Conservation (phyloP, 2,113 vertebrate species). For the Oncorhynchus clarkii region DNA sequence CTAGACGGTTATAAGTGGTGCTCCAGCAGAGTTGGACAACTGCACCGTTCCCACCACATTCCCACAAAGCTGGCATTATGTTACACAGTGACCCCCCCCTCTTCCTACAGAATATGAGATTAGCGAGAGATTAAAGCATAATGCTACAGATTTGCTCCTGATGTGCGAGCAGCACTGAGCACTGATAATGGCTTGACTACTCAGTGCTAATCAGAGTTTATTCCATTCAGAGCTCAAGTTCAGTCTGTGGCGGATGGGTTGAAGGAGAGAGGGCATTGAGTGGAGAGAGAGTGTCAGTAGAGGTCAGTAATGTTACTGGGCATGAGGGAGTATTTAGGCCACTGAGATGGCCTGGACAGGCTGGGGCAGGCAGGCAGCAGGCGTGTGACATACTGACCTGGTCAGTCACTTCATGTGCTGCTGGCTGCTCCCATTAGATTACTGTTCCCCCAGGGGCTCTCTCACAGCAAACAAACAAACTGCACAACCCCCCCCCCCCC, state of each 20-base stretch:
- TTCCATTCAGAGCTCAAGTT: neutral
- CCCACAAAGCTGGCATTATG: too few species aligned
- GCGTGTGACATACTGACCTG: neutral
- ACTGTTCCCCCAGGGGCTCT: slow-evolving; percentile 9
- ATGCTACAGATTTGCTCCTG: too few species aligned
- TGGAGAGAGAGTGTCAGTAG: neutral
- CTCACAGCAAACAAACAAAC: slow-evolving; percentile 25
- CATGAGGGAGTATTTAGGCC: too few species aligned
- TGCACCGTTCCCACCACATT: too few species aligned
- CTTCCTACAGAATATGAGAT: too few species aligned
- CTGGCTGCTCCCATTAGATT: slow-evolving; percentile 8
- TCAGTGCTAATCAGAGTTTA: neutral
- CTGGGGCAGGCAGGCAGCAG: neutral
- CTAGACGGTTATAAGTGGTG: too few species aligned
- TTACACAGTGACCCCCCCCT: too few species aligned
- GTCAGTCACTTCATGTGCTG: neutral
- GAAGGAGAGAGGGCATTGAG: neutral
- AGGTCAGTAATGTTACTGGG: neutral
- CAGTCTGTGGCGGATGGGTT: neutral
- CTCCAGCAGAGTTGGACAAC: too few species aligned
- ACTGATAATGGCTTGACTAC: neutral
- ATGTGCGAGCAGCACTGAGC: neutral
- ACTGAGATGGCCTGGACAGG: too few species aligned
- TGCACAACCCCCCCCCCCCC: too few species aligned
- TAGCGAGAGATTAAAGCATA: too few species aligned